Conservation (phyloP, 2,797 vertebrate genomes). For the Tragelaphus eurycerus region DNA sequence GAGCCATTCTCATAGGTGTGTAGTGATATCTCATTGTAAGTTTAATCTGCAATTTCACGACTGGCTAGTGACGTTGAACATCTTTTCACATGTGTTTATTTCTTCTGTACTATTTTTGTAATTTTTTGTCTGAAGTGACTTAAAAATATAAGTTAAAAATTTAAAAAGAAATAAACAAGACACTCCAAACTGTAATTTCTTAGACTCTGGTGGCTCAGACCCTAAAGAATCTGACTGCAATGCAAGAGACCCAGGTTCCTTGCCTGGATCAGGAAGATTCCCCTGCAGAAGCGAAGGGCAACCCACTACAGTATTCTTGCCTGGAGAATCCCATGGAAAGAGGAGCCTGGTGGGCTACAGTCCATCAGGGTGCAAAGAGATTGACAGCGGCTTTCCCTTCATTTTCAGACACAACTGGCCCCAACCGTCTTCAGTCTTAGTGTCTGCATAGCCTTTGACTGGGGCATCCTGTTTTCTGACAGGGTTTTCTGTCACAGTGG, state of each 20-base stretch:
- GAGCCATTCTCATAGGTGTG: not conserved
- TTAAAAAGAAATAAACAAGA: not conserved
- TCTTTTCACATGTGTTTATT: not conserved
- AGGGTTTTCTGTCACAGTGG: not conserved
- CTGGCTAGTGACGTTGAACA: not conserved
- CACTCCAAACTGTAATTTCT: not conserved
- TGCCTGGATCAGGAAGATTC: not conserved
- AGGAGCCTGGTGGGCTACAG: not conserved
- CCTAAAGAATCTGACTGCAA: not conserved
- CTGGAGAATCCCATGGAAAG: not conserved
- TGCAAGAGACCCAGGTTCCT: not conserved
- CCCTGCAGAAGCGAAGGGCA: not conserved
- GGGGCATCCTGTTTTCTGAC: not conserved
- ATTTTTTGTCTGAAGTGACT: not conserved
- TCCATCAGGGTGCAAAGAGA: not conserved
- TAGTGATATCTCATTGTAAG: not conserved
- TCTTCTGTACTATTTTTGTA: not conserved
- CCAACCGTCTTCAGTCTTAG: not conserved
- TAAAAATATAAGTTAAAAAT: not conserved
- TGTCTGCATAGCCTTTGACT: not conserved
- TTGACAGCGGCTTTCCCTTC: not conserved
- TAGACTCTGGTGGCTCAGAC: not conserved
- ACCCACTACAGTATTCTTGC: not conserved
- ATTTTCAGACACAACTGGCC: not conserved
- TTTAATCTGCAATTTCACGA: not conserved